Evolutionary conservation across 2,888 invertebrate genomes (phyloP), one percentile per base, ranked within the genome.

Genomic region (Phyllotreta striolata): DNA sequence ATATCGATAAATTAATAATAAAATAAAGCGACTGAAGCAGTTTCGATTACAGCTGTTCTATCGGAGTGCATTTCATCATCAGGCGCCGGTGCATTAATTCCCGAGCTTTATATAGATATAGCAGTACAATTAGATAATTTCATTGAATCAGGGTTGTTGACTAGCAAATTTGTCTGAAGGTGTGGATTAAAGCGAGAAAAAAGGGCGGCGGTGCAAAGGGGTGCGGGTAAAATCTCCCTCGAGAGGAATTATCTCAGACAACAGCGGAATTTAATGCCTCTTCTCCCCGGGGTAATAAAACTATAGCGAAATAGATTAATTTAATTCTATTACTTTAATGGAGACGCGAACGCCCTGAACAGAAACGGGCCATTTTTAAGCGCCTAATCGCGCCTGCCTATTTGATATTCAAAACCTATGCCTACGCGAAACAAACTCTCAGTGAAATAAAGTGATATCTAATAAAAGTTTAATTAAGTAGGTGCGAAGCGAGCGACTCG

Each of bases 241-340:
- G 78, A 76, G 80, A 79, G 77, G 76, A 78, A 79, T 79, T 80
- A 79, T 75, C 74, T 75, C 76, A 77, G 78, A 80, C 79, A 79
- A 79, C 77, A 78, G 74, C 76, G 74, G 76, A 77, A 78, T 79
- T 79, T 79, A 79, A 79, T 76, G 77, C 76, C 70, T 73, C 71
- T 66, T 72, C 75, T 76, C 77, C 76, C 72, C 72, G 70, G 76
- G 75, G 77, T 76, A 76, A 78, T 77, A 77, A 77, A 79, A 77
- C 77, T 74, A 76, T 77, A 76, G 76, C 74, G 76, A 75, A 77
- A 78, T 77, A 78, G 81, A 83, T 83, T 83, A 82, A 83, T 84
- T 82, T 84, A 84, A 84, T 84, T 83, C 83, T 83, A 84, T 84
- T 84, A 84, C 80, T 78, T 81, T 84, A 84, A 84, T 83, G 83